Conservation (phyloP, 2,113 vertebrate genomes). For the Ia io region DNA sequence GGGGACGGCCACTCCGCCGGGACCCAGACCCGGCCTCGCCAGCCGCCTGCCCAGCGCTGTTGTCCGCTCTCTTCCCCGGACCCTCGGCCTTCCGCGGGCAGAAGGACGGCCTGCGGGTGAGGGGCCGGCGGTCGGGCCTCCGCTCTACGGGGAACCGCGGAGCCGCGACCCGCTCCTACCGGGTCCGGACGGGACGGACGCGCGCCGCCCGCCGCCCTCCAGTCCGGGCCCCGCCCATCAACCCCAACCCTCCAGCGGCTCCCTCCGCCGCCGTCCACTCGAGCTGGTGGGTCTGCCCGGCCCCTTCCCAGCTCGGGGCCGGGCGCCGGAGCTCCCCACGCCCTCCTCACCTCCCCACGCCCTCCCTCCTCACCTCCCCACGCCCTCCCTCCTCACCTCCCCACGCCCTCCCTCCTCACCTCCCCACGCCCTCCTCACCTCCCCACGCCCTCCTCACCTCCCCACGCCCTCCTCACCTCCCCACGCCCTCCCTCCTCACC, state of each 20-base stretch:
- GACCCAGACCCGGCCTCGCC: neutral
- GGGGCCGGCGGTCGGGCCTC: neutral
- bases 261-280: fast-evolving
- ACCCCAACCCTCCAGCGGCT: neutral
- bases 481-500: too few relatives aligned
- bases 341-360: fast-evolving
- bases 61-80: neutral
- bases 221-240: neutral
- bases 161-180: neutral
- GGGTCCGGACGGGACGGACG: too few relatives aligned
- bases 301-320: neutral
- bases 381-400: too few relatives aligned
- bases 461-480: too few relatives aligned
- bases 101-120: neutral
- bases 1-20: neutral
- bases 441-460: too few relatives aligned
- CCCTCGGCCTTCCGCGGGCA: neutral
- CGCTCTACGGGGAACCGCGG: neutral
- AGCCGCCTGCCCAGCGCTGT: neutral
- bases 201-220: neutral
- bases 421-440: too few relatives aligned
- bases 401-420: too few relatives aligned
- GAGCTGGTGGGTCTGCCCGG: neutral
- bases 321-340: too few relatives aligned
- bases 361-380: too few relatives aligned